Percentiles rank a stretch among this genome's conserved stretches.
phyloP scores from a whole-genome alignment of 2,113 vertebrate genomes.

The Origma solitaria region DNA sequence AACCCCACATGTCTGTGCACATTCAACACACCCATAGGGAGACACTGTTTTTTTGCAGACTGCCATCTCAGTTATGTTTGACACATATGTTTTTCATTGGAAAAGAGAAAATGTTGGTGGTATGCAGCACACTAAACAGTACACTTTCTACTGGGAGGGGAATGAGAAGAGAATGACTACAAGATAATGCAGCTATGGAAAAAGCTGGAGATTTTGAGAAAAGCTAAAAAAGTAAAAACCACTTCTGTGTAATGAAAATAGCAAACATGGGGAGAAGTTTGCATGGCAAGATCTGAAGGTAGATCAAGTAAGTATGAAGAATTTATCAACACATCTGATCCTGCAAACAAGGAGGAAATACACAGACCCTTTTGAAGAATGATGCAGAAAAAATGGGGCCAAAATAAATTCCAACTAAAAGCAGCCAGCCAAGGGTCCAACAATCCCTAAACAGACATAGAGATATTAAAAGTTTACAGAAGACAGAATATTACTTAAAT shows the following conservation, averaged over 20 bases:
- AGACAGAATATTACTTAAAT: background rate
- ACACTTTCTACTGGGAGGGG: background rate
- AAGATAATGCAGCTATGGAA: background rate
- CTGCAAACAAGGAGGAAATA: background rate
- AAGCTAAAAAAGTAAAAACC: background rate
- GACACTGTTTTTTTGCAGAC: background rate
- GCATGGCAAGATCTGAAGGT: background rate
- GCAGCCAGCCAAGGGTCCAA: background rate
- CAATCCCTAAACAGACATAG: background rate
- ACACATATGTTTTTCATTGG: background rate
- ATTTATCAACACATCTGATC: background rate
- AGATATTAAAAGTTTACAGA: background rate
- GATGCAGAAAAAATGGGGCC: background rate
- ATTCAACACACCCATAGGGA: conserved; percentile 9
- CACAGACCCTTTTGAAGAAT: background rate
- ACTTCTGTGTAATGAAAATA: background rate
- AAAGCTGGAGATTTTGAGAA: background rate
- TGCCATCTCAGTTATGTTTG: conserved; percentile 20
- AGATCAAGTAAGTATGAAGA: background rate
- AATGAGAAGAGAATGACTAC: background rate
- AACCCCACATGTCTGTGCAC: conserved; percentile 11
- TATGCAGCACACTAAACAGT: background rate
- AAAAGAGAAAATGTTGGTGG: background rate
- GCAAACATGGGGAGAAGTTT: background rate
- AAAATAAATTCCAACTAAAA: background rate